Evolutionary conservation across 2,113 vertebrate genomes (phyloP).

Genomic region (Siniperca chuatsi): DNA sequence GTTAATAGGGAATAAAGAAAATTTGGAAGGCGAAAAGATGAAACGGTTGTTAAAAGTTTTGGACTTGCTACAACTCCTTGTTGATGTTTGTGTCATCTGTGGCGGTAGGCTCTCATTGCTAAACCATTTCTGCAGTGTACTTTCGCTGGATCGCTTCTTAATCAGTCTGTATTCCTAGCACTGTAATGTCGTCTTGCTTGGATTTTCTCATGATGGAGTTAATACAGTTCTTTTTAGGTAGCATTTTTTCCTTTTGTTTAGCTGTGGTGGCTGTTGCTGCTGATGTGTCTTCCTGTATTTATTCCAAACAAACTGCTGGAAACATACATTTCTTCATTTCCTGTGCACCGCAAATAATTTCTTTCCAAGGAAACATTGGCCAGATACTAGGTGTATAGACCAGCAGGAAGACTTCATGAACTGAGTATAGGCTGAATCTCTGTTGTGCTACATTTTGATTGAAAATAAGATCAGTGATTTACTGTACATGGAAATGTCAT

Average conservation of each 20-base stretch:
- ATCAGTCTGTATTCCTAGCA: background rate
- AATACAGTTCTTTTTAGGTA: background rate
- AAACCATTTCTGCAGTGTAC: background rate
- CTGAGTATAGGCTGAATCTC: background rate
- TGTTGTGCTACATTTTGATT: conserved; percentile 1
- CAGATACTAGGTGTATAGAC: background rate
- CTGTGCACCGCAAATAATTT: conserved; percentile 19
- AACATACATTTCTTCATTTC: conserved; percentile 38
- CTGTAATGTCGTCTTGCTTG: background rate
- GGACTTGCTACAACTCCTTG: background rate
- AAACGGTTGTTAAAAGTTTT: background rate
- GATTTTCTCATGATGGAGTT: background rate
- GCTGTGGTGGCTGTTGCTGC: conserved; percentile 3
- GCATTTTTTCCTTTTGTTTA: conserved; percentile 13
- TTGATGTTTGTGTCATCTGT: background rate
- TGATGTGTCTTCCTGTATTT: conserved; percentile 34
- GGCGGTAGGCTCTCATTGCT: background rate
- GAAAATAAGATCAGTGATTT: background rate
- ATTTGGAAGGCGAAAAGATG: background rate
- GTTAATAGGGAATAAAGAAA: background rate
- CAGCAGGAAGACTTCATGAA: background rate
- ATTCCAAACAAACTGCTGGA: conserved; percentile 31
- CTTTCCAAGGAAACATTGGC: conserved; percentile 20
- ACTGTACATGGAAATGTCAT: conserved; percentile 8
- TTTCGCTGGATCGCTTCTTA: background rate